Evolutionary conservation across 2,113 vertebrate species (phyloP).

Genomic region (Myiopsitta monachus): DNA sequence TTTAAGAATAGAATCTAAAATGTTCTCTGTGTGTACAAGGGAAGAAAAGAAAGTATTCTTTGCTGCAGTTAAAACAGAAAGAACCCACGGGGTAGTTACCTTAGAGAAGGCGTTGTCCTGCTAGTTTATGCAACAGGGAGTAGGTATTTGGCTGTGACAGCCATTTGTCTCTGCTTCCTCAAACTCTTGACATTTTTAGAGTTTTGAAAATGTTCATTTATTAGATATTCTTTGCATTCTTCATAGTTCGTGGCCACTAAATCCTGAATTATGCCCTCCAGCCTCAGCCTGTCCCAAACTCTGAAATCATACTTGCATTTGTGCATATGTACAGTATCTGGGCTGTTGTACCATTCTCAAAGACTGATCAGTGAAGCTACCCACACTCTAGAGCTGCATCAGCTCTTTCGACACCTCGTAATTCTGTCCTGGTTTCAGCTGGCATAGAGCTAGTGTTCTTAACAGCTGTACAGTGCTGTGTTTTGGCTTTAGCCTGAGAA

Average conservation of each 20-base stretch:
- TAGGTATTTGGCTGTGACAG: neutral
- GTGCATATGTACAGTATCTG: neutral
- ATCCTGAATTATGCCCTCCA: neutral
- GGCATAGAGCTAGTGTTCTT: neutral
- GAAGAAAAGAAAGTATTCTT: neutral
- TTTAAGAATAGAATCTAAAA: neutral
- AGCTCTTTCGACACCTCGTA: neutral
- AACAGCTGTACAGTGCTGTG: neutral
- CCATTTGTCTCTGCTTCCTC: neutral
- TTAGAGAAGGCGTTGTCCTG: neutral
- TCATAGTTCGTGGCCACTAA: neutral
- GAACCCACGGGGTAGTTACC: neutral
- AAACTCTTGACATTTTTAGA: neutral
- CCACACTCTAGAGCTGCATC: neutral
- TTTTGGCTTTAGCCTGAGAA: neutral
- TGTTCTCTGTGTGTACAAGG: neutral
- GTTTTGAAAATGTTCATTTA: neutral
- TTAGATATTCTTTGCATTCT: neutral
- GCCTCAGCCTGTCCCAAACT: neutral
- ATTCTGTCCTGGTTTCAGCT: neutral
- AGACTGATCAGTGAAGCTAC: neutral
- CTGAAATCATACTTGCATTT: neutral
- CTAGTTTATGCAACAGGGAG: neutral
- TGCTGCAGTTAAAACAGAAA: neutral
- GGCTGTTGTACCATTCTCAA: neutral